These are phyloP conservation scores for Caranx ignobilis DNA, from an alignment of 2,113 vertebrate genomes.

Conservation along the genomic window DNA sequence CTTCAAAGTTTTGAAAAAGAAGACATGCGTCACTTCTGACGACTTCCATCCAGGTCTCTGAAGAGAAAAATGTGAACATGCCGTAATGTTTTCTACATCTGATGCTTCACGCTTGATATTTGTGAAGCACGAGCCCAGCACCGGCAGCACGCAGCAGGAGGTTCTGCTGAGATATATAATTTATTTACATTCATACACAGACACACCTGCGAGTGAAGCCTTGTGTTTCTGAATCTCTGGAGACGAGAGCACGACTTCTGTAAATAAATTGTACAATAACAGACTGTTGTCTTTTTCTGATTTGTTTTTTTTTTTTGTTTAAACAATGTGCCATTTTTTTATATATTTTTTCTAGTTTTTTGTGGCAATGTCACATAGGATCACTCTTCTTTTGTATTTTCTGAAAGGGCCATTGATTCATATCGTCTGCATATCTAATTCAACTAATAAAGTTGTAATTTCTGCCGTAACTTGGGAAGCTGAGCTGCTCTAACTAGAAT, in stretches of 20 bases:
- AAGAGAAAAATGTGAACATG: constrained; percentile 35
- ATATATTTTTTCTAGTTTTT: constrained; percentile 63
- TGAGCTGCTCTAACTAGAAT: constrained; percentile 57
- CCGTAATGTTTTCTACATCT: constrained; percentile 15
- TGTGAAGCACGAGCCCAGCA: constrained; percentile 64
- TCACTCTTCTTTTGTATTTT: constrained; percentile 49
- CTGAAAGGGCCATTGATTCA: constrained; percentile 48
- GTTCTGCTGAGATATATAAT: constrained; percentile 26
- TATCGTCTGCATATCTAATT: constrained; percentile 42
- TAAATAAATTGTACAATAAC: constrained; percentile 78
- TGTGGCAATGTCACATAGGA: constrained; percentile 45
- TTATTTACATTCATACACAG: constrained; percentile 45
- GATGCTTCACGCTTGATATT: constrained; percentile 19
- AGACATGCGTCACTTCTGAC: not conserved
- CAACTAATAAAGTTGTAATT: constrained; percentile 41
- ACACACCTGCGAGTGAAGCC: constrained; percentile 50
- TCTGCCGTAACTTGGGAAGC: constrained; percentile 40
- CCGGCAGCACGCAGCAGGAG: constrained; percentile 34
- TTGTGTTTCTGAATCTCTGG: constrained; percentile 26
- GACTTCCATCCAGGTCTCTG: constrained; percentile 33
- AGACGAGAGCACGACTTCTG: constrained; percentile 54
- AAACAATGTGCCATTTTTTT: constrained; percentile 70
- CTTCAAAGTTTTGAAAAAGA: constrained; percentile 8
- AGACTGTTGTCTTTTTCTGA: constrained; percentile 57
- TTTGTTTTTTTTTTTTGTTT: constrained; percentile 57